Conservation (phyloP, 1,140 invertebrate genomes). For the Ceratina calcarata region DNA sequence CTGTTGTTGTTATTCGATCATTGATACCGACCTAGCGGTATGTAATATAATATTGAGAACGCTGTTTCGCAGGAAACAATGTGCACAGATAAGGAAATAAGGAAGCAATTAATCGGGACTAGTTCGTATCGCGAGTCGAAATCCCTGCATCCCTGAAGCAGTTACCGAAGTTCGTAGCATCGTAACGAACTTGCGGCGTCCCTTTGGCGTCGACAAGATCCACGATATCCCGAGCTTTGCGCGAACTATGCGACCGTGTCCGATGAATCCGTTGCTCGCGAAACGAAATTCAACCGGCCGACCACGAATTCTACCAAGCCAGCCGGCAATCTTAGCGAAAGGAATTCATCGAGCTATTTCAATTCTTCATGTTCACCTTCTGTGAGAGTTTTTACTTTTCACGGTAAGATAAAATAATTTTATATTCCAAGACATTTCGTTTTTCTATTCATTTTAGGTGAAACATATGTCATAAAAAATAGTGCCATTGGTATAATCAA, state of each 20-base stretch:
- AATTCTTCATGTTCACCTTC: too few species aligned
- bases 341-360: too few species aligned
- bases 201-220: background rate
- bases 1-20: too few species aligned
- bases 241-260: slow-evolving; percentile 28
- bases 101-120: slow-evolving; percentile 9
- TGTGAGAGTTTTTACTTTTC: too few species aligned
- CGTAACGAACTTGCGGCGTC: slow-evolving; percentile 7
- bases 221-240: background rate
- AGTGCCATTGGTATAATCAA: too few species aligned
- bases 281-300: slow-evolving; percentile 14
- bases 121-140: background rate
- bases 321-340: background rate
- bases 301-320: background rate
- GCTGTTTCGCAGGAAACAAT: background rate
- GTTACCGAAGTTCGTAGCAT: background rate
- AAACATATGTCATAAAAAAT: too few species aligned
- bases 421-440: too few species aligned
- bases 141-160: background rate
- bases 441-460: too few species aligned
- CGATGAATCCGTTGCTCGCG: slow-evolving; percentile 21
- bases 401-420: too few species aligned
- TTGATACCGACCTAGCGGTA: too few species aligned
- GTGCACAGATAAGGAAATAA: background rate
- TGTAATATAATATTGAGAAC: too few species aligned